Evolutionary conservation across 2,797 vertebrate genomes (phyloP), one percentile per base, ranked within the genome.

Genomic region (Urosaurus nigricauda): DNA sequence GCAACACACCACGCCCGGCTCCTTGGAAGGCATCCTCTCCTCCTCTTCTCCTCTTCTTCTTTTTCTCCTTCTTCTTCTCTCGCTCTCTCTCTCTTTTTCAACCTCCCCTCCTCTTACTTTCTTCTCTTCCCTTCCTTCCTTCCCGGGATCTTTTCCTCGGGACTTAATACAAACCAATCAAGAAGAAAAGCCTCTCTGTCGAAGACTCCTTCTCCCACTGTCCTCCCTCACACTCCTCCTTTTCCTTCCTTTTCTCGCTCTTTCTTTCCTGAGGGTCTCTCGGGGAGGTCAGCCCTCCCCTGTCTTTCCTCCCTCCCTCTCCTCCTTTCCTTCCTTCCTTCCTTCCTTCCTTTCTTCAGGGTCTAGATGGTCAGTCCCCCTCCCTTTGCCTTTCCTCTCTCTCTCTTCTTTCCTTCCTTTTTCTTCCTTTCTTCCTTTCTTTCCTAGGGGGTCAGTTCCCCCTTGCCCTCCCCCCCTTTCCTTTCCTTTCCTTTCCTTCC

Each of bases 21-120:
- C 65, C 70, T 90, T 63, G 83, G 56, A 86, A 88, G 85, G 82
- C 90, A 91, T 92, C 84, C 82, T 90, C 83, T 85, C 68, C 86
- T 26, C 84, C 60, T 37, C 81, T 83, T 74, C 53, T 56, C 53
- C 53, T 56, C 53, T 12, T 56, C 56, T 16, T 17, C 85, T 82
- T 71, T 89, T 63, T 87, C 89, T 91, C 53, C 65, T 53, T 56
- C 21, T 77, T 60, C 58, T 60, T 24, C 58, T 32, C 80, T 21
- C 56, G 51, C 35, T 24, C 79, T 43, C 65, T 77, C 40, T 14
- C 53, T 9, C 53, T 32, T 5, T 68, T 19, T 19, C 60, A 37
- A 65, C 77, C 70, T 47, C 71, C 40, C 17, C 75, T 5, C 35
- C 21, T 40, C 60, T 47, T 47, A 7, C 2, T 58, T 51, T 71